Conservation (phyloP, 2,888 invertebrate species). For the Cantharis rufa region DNA sequence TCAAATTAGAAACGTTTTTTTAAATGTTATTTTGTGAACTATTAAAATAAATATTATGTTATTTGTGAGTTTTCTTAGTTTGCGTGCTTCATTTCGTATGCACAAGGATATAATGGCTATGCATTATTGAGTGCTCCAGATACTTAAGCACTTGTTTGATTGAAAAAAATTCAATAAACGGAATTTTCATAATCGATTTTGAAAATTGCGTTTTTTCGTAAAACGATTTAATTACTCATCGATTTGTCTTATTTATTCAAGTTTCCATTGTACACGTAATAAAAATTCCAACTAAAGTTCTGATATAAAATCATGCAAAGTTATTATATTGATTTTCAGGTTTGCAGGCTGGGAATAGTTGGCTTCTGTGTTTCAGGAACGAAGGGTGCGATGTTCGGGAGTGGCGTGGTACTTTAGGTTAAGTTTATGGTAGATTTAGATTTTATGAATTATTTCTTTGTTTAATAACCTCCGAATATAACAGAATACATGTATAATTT, state of each 20-base stretch:
- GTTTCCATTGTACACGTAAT: background rate
- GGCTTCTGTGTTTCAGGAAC: slow-evolving; percentile 15
- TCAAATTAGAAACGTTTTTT: too few species aligned
- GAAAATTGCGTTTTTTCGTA: background rate
- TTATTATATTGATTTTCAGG: slow-evolving; percentile 17
- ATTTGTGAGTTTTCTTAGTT: background rate
- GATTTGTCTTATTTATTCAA: background rate
- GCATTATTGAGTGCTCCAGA: background rate
- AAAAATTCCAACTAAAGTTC: background rate
- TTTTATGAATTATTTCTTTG: background rate
- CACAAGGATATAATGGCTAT: background rate
- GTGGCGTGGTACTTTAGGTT: slow-evolving; percentile 17
- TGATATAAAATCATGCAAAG: slow-evolving; percentile 4
- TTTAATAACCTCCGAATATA: background rate
- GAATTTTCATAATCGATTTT: background rate
- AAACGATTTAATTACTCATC: background rate
- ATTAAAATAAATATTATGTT: background rate
- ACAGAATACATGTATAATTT: background rate
- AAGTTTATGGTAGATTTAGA: slow-evolving; percentile 9
- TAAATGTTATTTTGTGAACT: background rate
- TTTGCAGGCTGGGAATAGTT: slow-evolving; percentile 13
- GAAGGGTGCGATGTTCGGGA: slow-evolving; percentile 17
- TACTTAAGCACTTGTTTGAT: background rate
- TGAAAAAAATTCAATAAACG: background rate
- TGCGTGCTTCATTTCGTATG: background rate